phyloP scores from a whole-genome alignment of 2,113 vertebrate genomes.

The Erythrocercus mccallii region DNA sequence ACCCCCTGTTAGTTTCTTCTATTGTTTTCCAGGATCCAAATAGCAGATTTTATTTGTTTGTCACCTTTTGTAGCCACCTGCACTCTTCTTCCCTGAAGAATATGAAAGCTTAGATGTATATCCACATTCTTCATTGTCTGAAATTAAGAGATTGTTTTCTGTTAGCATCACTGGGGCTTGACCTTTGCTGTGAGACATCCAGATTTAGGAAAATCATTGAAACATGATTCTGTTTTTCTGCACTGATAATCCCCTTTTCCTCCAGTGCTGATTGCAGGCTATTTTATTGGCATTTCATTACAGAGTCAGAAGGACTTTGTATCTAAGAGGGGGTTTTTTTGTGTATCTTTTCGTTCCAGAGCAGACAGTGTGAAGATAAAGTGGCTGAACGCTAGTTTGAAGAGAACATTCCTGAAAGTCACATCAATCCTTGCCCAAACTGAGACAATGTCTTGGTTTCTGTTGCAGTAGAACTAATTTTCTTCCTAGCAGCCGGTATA shows the following conservation, averaged over 20 bases:
- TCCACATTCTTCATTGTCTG: not conserved
- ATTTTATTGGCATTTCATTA: conserved; percentile 23
- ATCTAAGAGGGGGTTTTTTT: not conserved
- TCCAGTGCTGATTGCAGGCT: not conserved
- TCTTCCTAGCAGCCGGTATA: not conserved
- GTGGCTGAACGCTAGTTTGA: not conserved
- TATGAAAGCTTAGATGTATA: not conserved
- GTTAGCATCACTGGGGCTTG: not conserved
- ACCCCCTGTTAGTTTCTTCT: not conserved
- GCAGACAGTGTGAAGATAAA: not conserved
- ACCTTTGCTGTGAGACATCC: not conserved
- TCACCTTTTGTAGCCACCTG: not conserved
- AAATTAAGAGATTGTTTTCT: not conserved
- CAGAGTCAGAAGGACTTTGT: not conserved
- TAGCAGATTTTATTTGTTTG: not conserved
- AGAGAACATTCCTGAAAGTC: not conserved
- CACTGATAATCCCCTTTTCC: not conserved
- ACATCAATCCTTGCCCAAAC: not conserved
- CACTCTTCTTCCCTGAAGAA: not conserved
- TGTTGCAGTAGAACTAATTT: not conserved
- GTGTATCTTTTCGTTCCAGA: not conserved
- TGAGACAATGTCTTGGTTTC: not conserved
- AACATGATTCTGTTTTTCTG: not conserved
- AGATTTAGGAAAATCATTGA: conserved; percentile 1
- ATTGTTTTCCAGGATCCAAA: not conserved